These are phyloP conservation scores for Kryphioiulus occultus DNA, from an alignment of 2,888 invertebrate species.

Conservation along the genomic window DNA sequence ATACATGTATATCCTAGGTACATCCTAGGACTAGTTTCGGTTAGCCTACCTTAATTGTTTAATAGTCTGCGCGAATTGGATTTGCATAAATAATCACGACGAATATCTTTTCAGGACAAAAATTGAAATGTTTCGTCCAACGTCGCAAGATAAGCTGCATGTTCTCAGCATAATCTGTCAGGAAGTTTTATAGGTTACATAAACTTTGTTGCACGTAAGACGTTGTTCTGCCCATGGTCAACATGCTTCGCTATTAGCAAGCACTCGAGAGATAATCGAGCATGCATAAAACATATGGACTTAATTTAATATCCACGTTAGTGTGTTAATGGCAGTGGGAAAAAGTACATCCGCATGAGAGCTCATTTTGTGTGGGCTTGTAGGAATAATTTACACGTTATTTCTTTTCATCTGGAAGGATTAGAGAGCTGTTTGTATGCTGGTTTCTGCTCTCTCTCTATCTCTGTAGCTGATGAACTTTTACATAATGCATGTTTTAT, in stretches of 20 bases:
- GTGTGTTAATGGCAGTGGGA: background rate
- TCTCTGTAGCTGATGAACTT: background rate
- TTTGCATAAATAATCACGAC: background rate
- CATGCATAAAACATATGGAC: background rate
- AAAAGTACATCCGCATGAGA: slow-evolving; percentile 2
- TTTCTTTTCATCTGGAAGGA: background rate
- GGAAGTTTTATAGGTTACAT: background rate
- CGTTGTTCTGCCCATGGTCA: background rate
- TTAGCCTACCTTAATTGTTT: no score
- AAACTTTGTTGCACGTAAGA: background rate
- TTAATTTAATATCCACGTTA: background rate
- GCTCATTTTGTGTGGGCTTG: background rate
- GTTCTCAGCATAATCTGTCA: background rate
- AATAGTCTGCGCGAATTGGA: background rate
- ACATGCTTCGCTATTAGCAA: background rate
- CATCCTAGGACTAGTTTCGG: no score
- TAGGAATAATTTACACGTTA: background rate
- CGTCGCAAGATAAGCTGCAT: background rate
- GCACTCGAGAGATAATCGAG: background rate
- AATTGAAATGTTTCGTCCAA: background rate
- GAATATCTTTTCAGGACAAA: background rate
- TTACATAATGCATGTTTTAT: slow-evolving; percentile 1
- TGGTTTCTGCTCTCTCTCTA: background rate
- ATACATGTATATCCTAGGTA: no score
- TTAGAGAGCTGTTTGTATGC: background rate